These are phyloP conservation scores for Drosophila pallidifrons DNA, from an alignment of 1,140 invertebrate species.

Conservation along the genomic window DNA sequence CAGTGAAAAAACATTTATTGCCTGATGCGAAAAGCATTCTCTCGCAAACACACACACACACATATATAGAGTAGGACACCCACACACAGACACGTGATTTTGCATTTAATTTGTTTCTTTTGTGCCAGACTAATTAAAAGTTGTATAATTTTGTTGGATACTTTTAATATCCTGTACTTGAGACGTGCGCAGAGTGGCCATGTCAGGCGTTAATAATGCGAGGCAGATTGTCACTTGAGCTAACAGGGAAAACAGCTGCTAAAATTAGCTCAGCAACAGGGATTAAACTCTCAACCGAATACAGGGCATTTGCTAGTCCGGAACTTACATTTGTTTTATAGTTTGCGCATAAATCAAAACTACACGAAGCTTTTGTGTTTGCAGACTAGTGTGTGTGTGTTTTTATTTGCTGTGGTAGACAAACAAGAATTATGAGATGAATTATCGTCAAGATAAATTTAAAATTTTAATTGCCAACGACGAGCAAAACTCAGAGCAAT, in stretches of 20 bases:
- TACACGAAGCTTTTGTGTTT: background rate
- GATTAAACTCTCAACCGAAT: background rate
- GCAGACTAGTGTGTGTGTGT: background rate
- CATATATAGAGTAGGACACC: background rate
- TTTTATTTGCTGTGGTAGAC: background rate
- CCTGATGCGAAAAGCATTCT: slow-evolving; percentile 14
- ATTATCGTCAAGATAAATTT: background rate
- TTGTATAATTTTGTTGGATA: slow-evolving; percentile 37
- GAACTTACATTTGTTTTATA: background rate
- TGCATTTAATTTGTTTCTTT: slow-evolving; percentile 7
- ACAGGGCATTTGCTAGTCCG: background rate
- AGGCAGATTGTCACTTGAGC: background rate
- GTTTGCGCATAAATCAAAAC: background rate
- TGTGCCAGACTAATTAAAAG: slow-evolving; percentile 44
- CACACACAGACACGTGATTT: slow-evolving; percentile 3
- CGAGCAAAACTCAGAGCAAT: too few relatives aligned
- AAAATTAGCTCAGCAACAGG: too few relatives aligned
- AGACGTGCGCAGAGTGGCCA: background rate
- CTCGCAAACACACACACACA: background rate
- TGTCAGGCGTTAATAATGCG: background rate
- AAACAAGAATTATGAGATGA: background rate
- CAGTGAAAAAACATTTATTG: slow-evolving; percentile 48
- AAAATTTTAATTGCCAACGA: too few relatives aligned
- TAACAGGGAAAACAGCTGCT: background rate
- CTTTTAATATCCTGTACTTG: slow-evolving; percentile 20